phyloP scores from a whole-genome alignment of 2,797 vertebrate species.

The Enteromius fasciolatus region DNA sequence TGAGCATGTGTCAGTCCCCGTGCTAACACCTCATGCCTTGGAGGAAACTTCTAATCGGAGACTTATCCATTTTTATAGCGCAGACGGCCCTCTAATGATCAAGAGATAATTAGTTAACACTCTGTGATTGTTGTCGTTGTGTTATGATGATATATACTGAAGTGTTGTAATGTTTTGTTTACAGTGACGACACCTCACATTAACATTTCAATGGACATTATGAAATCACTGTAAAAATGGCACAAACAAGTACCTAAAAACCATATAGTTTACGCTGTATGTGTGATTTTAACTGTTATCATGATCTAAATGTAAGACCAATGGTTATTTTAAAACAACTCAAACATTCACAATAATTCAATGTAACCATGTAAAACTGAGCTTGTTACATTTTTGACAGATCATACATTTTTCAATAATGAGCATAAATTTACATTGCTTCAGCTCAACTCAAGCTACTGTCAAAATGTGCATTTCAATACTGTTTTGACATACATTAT shows the following conservation, averaged over 20 bases:
- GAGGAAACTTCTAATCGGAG: constrained; percentile 59
- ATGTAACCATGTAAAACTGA: background rate
- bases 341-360: background rate
- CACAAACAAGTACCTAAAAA: background rate
- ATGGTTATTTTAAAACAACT: background rate
- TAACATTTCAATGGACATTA: background rate
- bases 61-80: constrained; percentile 64
- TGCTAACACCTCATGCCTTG: constrained; percentile 48
- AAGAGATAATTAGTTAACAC: constrained; percentile 27
- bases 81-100: constrained; percentile 14
- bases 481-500: background rate
- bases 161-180: constrained; percentile 5
- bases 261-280: background rate
- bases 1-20: constrained; percentile 53
- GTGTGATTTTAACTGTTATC: background rate
- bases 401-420: background rate
- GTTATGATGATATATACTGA: constrained; percentile 21
- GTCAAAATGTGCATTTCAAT: background rate
- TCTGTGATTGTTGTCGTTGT: constrained; percentile 11
- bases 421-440: background rate
- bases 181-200: background rate
- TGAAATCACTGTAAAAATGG: background rate
- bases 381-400: background rate
- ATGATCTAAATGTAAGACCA: background rate
- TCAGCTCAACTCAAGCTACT: background rate